Evolutionary conservation across 2,113 vertebrate species (phyloP).

Genomic region (Neoarius graeffei): DNA sequence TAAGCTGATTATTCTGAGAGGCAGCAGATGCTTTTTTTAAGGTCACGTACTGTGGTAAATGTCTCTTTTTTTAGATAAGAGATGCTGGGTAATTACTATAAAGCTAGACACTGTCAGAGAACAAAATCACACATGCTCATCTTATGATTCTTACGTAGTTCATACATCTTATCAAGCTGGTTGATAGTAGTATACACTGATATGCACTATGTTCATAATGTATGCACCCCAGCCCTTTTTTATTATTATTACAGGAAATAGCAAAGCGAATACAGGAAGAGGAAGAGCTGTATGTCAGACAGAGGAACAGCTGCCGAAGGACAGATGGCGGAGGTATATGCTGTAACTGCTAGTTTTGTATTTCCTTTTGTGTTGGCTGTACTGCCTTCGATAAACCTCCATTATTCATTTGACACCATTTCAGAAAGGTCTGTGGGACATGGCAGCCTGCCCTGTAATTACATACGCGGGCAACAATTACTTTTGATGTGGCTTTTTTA

Average conservation of each 20-base stretch:
- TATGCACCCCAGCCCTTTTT: background rate
- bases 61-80: too few relatives aligned
- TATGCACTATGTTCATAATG: background rate
- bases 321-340: slow-evolving; percentile 62
- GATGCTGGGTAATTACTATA: background rate
- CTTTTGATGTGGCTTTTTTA: slow-evolving; percentile 32
- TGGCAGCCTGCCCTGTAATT: background rate
- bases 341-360: background rate
- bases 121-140: background rate
- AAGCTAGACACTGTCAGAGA: background rate
- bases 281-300: slow-evolving; percentile 66
- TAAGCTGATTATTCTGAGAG: background rate
- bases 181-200: background rate
- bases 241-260: slow-evolving; percentile 69
- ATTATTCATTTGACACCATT: background rate
- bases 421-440: slow-evolving; percentile 16
- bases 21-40: too few relatives aligned
- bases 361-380: background rate
- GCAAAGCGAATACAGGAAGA: slow-evolving; percentile 76
- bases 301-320: slow-evolving; percentile 54
- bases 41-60: background rate
- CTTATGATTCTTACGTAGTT: background rate
- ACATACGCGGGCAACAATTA: background rate
- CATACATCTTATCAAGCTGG: background rate
- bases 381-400: background rate